phyloP scores from a whole-genome alignment of 2,888 invertebrate genomes.

The Eugnorisma glareosa region DNA sequence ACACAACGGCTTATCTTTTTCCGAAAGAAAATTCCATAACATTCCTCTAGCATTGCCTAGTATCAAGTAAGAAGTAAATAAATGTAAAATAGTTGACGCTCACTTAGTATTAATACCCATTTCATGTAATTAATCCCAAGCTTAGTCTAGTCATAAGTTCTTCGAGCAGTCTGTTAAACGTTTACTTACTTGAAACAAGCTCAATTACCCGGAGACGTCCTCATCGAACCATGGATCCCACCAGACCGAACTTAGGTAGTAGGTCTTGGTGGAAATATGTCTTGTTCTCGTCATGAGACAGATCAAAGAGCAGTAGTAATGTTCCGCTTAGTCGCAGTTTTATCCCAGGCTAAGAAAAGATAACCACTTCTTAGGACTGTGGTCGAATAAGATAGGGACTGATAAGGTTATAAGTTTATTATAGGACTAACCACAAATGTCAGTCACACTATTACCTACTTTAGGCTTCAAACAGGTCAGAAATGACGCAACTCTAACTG shows the following conservation, averaged over 20 bases:
- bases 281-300: neutral
- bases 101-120: conserved; percentile 25
- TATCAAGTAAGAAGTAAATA: conserved; percentile 26
- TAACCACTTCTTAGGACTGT: neutral
- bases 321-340: conserved; percentile 24
- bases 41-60: neutral
- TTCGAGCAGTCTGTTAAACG: conserved; percentile 20
- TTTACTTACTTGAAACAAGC: conserved; percentile 43
- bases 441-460: neutral
- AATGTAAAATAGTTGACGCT: conserved; percentile 19
- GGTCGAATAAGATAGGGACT: neutral
- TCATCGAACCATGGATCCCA: neutral
- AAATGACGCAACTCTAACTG: neutral
- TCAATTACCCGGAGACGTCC: neutral
- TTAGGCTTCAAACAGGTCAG: neutral
- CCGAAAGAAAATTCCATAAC: neutral
- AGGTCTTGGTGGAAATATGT: neutral
- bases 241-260: neutral
- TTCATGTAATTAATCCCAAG: neutral
- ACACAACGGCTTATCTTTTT: neutral
- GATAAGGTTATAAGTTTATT: neutral
- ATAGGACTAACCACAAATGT: neutral
- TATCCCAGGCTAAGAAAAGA: conserved; percentile 36
- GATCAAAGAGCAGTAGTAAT: neutral
- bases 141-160: conserved; percentile 43